phyloP scores from a whole-genome alignment of 2,797 vertebrate species.

The Hoplostethus atlanticus region DNA sequence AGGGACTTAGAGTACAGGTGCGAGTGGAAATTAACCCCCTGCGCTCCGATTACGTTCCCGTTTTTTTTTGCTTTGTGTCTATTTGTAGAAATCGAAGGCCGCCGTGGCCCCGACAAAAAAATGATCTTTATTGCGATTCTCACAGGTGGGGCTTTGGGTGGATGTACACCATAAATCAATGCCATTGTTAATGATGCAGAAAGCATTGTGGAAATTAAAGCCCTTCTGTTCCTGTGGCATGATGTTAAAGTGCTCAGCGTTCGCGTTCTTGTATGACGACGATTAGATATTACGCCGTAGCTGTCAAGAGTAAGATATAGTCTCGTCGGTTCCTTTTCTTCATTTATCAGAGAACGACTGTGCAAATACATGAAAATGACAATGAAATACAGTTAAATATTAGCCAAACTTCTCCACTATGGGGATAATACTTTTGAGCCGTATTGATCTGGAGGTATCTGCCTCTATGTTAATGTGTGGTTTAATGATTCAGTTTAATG shows the following conservation, averaged over 20 bases:
- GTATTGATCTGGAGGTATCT: conserved; percentile 1
- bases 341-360: conserved; percentile 9
- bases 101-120: conserved; percentile 57
- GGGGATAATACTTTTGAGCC: neutral
- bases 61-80: conserved; percentile 36
- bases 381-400: neutral
- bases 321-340: neutral
- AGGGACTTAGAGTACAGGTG: conserved; percentile 56
- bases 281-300: neutral
- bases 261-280: conserved; percentile 52
- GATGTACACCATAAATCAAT: conserved; percentile 83
- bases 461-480: conserved; percentile 18
- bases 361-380: neutral
- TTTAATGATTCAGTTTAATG: conserved; percentile 36
- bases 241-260: conserved; percentile 60
- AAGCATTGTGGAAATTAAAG: conserved; percentile 79
- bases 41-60: conserved; percentile 46
- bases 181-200: conserved; percentile 80
- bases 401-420: neutral
- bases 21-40: conserved; percentile 58
- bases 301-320: conserved; percentile 22
- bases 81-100: conserved; percentile 31
- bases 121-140: conserved; percentile 77
- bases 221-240: conserved; percentile 72
- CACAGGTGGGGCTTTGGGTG: conserved; percentile 77